Evolutionary conservation across 2,888 invertebrate genomes (phyloP), one percentile per base, ranked within the genome.

Genomic region (Ectemnius cavifrons): DNA sequence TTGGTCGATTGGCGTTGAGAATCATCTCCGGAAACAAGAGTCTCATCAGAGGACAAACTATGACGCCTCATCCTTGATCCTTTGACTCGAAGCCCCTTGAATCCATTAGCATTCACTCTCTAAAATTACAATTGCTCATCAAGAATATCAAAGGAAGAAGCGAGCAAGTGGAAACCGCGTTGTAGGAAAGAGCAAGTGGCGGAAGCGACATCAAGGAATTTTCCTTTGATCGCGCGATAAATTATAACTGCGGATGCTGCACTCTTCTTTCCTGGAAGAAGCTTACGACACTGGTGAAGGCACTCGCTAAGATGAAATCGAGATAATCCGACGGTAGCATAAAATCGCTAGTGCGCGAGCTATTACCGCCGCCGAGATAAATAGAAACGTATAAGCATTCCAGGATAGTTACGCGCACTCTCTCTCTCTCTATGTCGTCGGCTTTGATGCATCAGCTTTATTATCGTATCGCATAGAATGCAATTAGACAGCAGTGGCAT

Each of bases 11-110:
- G 8, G 28, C 28, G 8, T 37, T 11, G 37, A 37, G 37, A 37
- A 11, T 37, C 37, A 11, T 52, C 57, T 73, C 70, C 67, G 73
- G 73, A 67, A 68, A 64, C 56, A 11, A 28, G 46, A 27, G 63
- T 37, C 47, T 18, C 37, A 14, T 6, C 60, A n/a, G 57, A 14
- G 8, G 13, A 65, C 11, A 63, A 63, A 77, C 71, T 71, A 65
- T 45, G 59, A 1, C 27, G 28, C 6, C 14, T 27, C 52, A 72
- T 68, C 72, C 61, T 72, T 68, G 65, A 72, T 62, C 58, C 37
- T 11, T 37, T 58, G 56, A 57, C 13, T 52, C 52, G 49, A 4
- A 23, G 59, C 56, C 16, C 11, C 46, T 20, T n/a, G 8, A 11
- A 37, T 11, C 5, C 5, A 37, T 11, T 6, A 6, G 37, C 37